Evolutionary conservation across 2,888 invertebrate species (phyloP).

Genomic region (Lysandra bellargus): DNA sequence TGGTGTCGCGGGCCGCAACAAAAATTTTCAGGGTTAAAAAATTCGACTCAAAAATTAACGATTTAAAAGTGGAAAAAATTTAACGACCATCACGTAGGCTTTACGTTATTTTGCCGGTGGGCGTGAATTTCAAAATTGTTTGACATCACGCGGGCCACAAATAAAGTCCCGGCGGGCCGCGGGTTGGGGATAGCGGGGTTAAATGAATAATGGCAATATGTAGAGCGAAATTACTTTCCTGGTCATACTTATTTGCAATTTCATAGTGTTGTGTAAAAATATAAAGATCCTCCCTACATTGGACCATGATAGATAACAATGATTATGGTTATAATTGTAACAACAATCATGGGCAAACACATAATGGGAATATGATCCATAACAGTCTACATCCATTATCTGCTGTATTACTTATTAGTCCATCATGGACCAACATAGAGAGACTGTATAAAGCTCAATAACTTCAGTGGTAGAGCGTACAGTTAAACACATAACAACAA

Average conservation of each 20-base stretch:
- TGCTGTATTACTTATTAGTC: neutral
- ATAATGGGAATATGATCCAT: neutral
- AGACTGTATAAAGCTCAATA: neutral
- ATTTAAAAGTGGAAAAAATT: too few species aligned
- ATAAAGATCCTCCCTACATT: neutral
- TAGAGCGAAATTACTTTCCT: neutral
- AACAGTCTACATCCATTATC: neutral
- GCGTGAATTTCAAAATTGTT: too few species aligned
- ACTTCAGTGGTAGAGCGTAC: slow-evolving; percentile 17
- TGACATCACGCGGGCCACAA: too few species aligned
- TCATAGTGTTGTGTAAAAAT: neutral
- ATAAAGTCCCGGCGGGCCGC: too few species aligned
- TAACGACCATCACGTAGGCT: too few species aligned
- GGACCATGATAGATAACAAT: neutral
- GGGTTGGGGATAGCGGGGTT: too few species aligned
- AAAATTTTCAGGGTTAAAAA: too few species aligned
- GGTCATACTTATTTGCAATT: neutral
- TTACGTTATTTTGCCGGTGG: too few species aligned
- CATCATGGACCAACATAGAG: neutral
- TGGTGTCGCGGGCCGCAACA: too few species aligned
- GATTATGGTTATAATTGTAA: neutral
- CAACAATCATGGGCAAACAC: neutral
- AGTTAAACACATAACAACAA: slow-evolving; percentile 22
- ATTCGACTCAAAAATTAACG: too few species aligned
- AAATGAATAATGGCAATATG: too few species aligned